Evolutionary conservation across 2,888 invertebrate genomes (phyloP), one percentile per base, ranked within the genome.

Genomic region (Incurvaria masculella): DNA sequence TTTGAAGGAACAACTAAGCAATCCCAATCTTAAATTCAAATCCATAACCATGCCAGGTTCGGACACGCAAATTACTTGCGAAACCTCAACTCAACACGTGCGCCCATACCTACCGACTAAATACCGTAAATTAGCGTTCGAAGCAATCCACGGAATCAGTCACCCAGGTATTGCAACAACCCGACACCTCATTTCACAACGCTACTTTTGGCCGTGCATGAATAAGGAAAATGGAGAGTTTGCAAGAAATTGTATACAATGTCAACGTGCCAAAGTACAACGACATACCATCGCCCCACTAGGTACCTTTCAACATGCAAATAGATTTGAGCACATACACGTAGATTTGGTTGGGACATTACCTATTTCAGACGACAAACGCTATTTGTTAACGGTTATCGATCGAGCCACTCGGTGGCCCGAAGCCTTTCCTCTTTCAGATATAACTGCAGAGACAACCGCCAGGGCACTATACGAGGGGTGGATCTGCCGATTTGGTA

Each of bases 371-470:
- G 16, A 55, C 6, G 57, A 54, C 1, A 53, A 46, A 17, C 48
- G 54, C 8, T 60, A 57, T 26, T 52, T 47, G 4, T 17, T 59
- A 2, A 59, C 56, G 0, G 53, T 55, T 4, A 50, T 59, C 16
- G 59, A 59, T 46, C 48, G 57, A 2, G 6, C 10, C n/a, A 55
- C 58, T 0, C 33, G 51, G 1, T 59, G 56, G 56, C 53, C 54
- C 1, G 56, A 59, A 49, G 57, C 53, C 1, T 44, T 53, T 11
- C 56, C 58, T 2, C 21, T 55, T 1, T 11, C 10, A 1, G 55
- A 57, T 11, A 56, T 56, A 4, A 54, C 53, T 6, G 54, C 57
- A 1, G 57, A 60, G 18, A 52, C 48, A 1, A 56, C 58, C 10
- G 57, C 59, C 0, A 48, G 23, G 21, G 17, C 8, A 10, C 14